Base-by-base conservation (phyloP, 2,797 vertebrate species). In the Gambelia wislizenii region DNA sequence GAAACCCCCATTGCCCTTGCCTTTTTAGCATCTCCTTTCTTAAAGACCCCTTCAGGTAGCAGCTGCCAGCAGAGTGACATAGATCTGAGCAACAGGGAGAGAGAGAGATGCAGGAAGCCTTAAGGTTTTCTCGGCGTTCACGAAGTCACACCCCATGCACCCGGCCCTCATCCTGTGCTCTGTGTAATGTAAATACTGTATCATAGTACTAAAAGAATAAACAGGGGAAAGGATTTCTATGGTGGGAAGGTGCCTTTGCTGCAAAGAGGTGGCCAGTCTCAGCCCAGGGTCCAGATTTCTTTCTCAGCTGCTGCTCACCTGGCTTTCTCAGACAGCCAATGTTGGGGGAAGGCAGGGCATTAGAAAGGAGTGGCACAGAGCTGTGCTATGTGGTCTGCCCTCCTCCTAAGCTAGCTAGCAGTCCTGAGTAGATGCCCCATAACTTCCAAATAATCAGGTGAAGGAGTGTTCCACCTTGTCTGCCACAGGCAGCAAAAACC, bases 161-260 rank as follows among this genome's bases (percentile, higher is more conserved):
- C 87, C 76, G 27, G 56, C 84, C 87, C 18, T 64, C 59, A 4
- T 67, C 91, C 87, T 74, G 61, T 56, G 93, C 90, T 88, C 94
- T 42, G 56, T 77, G 87, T 83, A 89, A 49, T 92, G 95, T 94
- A 95, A 94, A 96, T 89, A 92, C 39, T 87, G 91, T 95, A 92
- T 91, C 33, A 88, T 89, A 77, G 13, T 47, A 74, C 91, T 61
- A 47, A n/a, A 85, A 77, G 30, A 61, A 75, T 27, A 54, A 85
- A 33, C 0, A 75, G 54, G 25, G 25, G 52, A 27, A 49, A 33
- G 92, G 39, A 49, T 92, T 95, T 92, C 93, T 85, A 49, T 95
- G 27, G 94, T 93, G 47, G 92, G 84, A 92, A 59, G 88, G 42
- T 47, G 77, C 94, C 89, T 91, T 92, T 95, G 91, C 92, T 91